These are phyloP conservation scores for Phylloscopus collybita DNA, from an alignment of 2,797 vertebrate species.

Conservation along the genomic window DNA sequence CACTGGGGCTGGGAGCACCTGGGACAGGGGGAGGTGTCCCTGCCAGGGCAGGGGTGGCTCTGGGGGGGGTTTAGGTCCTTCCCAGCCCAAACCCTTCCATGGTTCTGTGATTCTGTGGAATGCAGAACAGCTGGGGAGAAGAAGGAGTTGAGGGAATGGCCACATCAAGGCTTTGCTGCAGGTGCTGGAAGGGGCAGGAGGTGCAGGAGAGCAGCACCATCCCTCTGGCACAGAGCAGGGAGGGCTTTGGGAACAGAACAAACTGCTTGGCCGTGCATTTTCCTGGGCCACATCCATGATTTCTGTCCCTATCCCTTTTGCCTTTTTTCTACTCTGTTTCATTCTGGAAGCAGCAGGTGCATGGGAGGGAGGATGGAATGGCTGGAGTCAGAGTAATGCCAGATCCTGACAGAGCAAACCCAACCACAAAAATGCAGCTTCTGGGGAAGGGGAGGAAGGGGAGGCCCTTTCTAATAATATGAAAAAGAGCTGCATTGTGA, in stretches of 20 bases:
- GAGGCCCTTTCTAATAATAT: neutral
- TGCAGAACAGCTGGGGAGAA: neutral
- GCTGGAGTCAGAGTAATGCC: neutral
- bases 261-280: neutral
- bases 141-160: neutral
- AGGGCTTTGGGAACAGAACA: neutral
- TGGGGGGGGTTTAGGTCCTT: fast-evolving
- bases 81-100: neutral
- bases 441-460: neutral
- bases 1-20: neutral
- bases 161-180: neutral
- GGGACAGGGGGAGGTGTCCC: neutral
- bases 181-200: neutral
- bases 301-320: neutral
- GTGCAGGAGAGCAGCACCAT: neutral
- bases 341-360: neutral
- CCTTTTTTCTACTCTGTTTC: neutral
- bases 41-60: neutral
- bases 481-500: neutral
- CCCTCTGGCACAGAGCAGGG: neutral
- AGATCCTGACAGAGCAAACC: neutral
- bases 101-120: neutral
- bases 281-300: neutral
- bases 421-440: neutral
- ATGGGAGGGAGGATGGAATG: neutral